phyloP scores from a whole-genome alignment of 2,888 invertebrate species.

The Ectobius pallidus region DNA sequence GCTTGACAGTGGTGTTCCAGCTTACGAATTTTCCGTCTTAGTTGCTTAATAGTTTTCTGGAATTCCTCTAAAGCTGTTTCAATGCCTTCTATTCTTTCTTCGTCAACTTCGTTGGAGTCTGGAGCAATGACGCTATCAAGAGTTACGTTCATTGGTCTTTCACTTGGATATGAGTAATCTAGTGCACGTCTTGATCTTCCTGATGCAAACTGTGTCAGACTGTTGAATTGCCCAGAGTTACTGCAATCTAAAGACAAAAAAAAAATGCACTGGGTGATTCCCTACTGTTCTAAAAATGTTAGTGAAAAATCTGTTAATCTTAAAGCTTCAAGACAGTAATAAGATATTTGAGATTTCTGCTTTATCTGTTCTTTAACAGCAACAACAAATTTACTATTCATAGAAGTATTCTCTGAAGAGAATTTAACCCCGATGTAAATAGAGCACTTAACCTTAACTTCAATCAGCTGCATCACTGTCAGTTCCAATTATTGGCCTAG shows the following conservation, averaged over 20 bases:
- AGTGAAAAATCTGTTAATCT: too few species aligned
- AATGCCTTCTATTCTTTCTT: conserved; percentile 59
- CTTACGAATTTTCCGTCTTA: conserved; percentile 58
- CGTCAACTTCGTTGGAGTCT: conserved; percentile 54
- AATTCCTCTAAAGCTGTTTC: conserved; percentile 60
- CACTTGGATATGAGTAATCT: conserved; percentile 46
- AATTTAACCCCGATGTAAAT: too few species aligned
- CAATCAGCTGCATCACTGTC: too few species aligned
- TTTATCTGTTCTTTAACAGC: too few species aligned
- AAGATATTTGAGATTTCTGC: too few species aligned
- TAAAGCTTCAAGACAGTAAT: too few species aligned
- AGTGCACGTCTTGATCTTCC: conserved; percentile 51
- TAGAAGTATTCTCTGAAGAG: too few species aligned
- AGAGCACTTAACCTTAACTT: too few species aligned
- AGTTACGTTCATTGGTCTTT: conserved; percentile 40
- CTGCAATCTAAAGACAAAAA: conserved; percentile 51
- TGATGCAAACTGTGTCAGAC: conserved; percentile 49
- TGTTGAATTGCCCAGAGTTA: conserved; percentile 52
- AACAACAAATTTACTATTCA: too few species aligned
- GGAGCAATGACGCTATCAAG: conserved; percentile 26
- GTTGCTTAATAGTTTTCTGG: conserved; percentile 59
- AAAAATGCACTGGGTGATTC: too few species aligned
- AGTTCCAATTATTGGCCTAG: too few species aligned
- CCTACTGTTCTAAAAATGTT: too few species aligned
- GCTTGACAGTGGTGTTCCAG: conserved; percentile 53